These are phyloP conservation scores for Diadegma fenestrale DNA, from an alignment of 2,888 invertebrate species.

Conservation along the genomic window DNA sequence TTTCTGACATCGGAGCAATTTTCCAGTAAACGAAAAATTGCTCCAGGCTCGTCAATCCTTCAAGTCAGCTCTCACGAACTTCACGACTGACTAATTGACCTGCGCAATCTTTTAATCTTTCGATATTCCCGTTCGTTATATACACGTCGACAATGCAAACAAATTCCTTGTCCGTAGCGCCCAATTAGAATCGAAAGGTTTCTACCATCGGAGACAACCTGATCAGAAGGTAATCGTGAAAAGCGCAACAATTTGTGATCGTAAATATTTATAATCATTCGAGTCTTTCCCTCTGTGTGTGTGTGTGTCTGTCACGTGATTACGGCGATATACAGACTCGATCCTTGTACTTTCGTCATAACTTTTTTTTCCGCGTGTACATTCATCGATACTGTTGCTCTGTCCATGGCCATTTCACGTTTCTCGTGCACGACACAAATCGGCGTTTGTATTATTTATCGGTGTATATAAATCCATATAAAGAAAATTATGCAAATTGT, in stretches of 20 bases:
- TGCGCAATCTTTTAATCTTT: neutral
- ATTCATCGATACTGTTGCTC: slow-evolving; percentile 21
- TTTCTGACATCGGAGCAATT: neutral
- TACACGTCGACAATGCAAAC: neutral
- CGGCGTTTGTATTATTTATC: slow-evolving; percentile 54
- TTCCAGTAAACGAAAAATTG: neutral
- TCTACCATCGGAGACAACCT: slow-evolving; percentile 1
- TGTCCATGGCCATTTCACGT: slow-evolving; percentile 19
- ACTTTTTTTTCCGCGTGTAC: slow-evolving; percentile 3
- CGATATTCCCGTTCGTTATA: neutral
- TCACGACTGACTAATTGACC: slow-evolving; percentile 10
- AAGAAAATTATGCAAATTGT: slow-evolving; percentile 68
- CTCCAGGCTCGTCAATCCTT: neutral
- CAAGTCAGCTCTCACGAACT: neutral
- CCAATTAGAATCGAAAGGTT: slow-evolving; percentile 26
- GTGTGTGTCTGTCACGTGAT: neutral
- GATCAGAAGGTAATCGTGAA: neutral
- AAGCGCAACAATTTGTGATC: slow-evolving; percentile 42
- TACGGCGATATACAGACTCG: slow-evolving; percentile 9
- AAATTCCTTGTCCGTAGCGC: neutral
- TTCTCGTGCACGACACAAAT: slow-evolving; percentile 44
- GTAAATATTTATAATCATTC: slow-evolving; percentile 29
- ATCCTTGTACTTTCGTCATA: slow-evolving; percentile 30
- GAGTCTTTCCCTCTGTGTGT: neutral
- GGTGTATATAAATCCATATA: slow-evolving; percentile 57